Base-by-base conservation (phyloP, 2,797 vertebrate genomes). In the Anabacerthia variegaticeps region DNA sequence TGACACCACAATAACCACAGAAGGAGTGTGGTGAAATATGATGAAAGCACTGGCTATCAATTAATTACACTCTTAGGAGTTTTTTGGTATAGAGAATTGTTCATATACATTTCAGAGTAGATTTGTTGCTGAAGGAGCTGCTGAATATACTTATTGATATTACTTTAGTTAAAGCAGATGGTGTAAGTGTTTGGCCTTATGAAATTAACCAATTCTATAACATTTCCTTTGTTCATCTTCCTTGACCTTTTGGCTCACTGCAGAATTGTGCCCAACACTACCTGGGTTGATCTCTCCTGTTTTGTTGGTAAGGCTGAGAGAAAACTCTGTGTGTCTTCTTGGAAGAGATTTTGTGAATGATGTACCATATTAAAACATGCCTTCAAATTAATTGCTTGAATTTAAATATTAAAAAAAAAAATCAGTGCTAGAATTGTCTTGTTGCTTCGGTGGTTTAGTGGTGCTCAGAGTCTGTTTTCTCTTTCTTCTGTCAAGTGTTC, bases 381-480 rank as follows among this genome's bases (percentile, higher is more conserved):
- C 51, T 88, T 23, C 28, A 63, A 73, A 85, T 73, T 48, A 69
- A 13, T 84, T 41, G 15, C 56, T 88, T 93, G n/a, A 75, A 86
- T 79, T 85, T 83, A 86, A 96, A 88, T 71, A 39, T 78, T 84
- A n/a, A 49, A 41, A 49, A 37, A 44, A 54, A 48, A 46, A 52
- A 65, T 75, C 32, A 48, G 15, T 44, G 32, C 7, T 36, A 39
- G 44, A 73, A 44, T 59, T 79, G 7, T 19, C 44, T 43, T 81
- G 24, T 66, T 86, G 67, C 66, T 85, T 79, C 41, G 11, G 23
- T 37, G 34, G 39, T 44, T 76, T 65, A 76, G 37, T 44, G 56
- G 56, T 39, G 24, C 85, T 89, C 73, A 88, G 68, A 77, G 39
- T 22, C 66, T 69, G 18, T 19, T 32, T 71, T 71, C 36, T 52